Evolutionary conservation across 37 sponge, comb jelly and placozoan genomes (phyloP), one percentile per base, ranked within the genome.

Genomic region (Spongilla lacustris): DNA sequence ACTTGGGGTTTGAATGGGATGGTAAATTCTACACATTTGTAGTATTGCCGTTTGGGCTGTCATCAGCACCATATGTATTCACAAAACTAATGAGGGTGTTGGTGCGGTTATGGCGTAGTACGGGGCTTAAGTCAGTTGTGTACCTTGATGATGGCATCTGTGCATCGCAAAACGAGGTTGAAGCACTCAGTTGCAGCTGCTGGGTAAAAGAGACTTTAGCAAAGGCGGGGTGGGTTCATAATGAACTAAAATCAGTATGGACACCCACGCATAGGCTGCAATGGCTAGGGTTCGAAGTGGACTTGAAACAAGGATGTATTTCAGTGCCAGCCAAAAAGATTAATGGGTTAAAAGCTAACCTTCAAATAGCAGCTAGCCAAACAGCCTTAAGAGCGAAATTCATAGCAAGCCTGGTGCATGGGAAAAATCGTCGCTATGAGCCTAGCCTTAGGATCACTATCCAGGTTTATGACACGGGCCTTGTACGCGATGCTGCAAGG

Each of bases 111-210:
- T 81, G 76, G 81, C 33, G 82, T 46, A 41, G 58, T 37, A 14
- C 58, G 26, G 88, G 88, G 46, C 24, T 81, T 30, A 80, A 48
- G 49, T 41, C 32, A 24, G 66, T 81, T n/a, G 9, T 88, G 30
- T 88, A 88, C 49, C 17, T 88, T 36, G 88, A 88, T 74, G 76
- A 88, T 75, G 88, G 88, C 35, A 78, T 86, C 31, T 25, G 67
- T 68, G 78, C 41, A n/a, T 80, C 73, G 23, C 23, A 25, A 24
- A 33, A 41, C 32, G 4, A 71, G 58, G 46, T 37, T 27, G 32
- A 37, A 27, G 49, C 68, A 25, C 19, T 34, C 13, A n/a, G 23
- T 29, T 25, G 34, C 26, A 81, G 68, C 17, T 6, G 50, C 11
- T 26, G 26, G 23, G 69, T 85, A 49, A 38, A 36, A 38, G 22